Evolutionary conservation across 2,888 invertebrate genomes (phyloP), one percentile per base, ranked within the genome.

Genomic region (Idaea biselata): DNA sequence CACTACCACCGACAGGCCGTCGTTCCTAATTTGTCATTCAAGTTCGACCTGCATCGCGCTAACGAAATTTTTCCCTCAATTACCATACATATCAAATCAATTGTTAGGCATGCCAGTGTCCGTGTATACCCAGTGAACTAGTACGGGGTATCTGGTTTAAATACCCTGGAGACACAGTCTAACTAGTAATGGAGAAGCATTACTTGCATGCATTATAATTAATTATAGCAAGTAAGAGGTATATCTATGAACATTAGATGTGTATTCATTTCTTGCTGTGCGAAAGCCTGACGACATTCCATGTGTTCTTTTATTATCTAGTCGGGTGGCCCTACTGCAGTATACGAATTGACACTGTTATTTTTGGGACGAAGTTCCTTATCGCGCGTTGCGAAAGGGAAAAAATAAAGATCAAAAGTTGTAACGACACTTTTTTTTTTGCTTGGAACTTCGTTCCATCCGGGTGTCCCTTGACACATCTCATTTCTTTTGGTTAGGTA

Each of bases 101-200:
- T 17, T 5, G 0, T 25, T 11, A 0, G 4, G 1, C 0, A 0
- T 4, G 0, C 0, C 8, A 69, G 78, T 76, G 83, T 82, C 82
- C 77, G 75, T 78, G 69, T 83, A 74, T 83, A 79, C 80, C 75
- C 74, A 79, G 80, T 64, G 55, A 75, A 62, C 73, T 78, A 78
- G 76, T 18, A 4, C 32, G 65, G 78, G 71, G 76, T 81, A 75
- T 65, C 68, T 58, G 64, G 61, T 33, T 14, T 3, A 33, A 73
- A 59, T 68, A 73, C 77, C 70, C 69, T 64, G 63, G 64, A 25
- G 67, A 63, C 60, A 58, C 62, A 18, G 8, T 44, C 11, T n/a
- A 14, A 58, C 16, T 18, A 18, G 61, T 33, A 16, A 58, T 60
- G 59, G 68, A 60, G 59, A 70, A 59, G 61, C 68, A 71, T 73